Evolutionary conservation across 2,113 vertebrate genomes (phyloP).

Genomic region (Silurus glanis): DNA sequence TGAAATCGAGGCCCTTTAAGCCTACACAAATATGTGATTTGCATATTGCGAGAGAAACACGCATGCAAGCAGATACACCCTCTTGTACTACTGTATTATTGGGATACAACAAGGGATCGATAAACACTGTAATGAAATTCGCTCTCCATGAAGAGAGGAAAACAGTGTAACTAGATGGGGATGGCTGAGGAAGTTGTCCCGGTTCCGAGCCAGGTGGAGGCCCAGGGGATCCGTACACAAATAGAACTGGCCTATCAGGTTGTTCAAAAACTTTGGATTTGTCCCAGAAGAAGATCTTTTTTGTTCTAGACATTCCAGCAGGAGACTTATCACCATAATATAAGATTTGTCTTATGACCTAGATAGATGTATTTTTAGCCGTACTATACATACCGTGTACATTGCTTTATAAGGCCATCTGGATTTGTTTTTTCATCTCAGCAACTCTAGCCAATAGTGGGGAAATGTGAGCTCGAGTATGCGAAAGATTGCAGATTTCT

Average conservation of each 20-base stretch:
- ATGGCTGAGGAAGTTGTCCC: not conserved
- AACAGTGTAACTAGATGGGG: not conserved
- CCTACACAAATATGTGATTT: constrained; percentile 16
- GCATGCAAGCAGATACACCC: not conserved
- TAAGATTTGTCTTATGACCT: not conserved
- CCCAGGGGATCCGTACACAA: constrained; percentile 1
- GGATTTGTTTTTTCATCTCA: not conserved
- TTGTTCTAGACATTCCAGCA: not conserved
- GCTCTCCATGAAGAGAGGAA: not conserved
- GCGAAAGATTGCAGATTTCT: too few species aligned
- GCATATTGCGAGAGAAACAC: constrained; percentile 13
- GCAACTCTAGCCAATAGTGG: not conserved
- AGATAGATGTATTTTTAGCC: not conserved
- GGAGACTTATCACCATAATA: not conserved
- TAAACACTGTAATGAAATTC: not conserved
- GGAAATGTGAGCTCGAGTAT: not conserved
- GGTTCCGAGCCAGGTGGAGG: not conserved
- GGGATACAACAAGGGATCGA: not conserved
- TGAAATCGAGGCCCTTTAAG: constrained; percentile 10
- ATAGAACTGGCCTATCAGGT: not conserved
- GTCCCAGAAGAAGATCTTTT: not conserved
- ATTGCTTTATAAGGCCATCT: not conserved
- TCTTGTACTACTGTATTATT: not conserved
- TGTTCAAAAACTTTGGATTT: not conserved
- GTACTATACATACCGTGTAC: not conserved